Evolutionary conservation across 2,797 vertebrate species (phyloP), one percentile per base, ranked within the genome.

Genomic region (Gadopsis bispinosus): DNA sequence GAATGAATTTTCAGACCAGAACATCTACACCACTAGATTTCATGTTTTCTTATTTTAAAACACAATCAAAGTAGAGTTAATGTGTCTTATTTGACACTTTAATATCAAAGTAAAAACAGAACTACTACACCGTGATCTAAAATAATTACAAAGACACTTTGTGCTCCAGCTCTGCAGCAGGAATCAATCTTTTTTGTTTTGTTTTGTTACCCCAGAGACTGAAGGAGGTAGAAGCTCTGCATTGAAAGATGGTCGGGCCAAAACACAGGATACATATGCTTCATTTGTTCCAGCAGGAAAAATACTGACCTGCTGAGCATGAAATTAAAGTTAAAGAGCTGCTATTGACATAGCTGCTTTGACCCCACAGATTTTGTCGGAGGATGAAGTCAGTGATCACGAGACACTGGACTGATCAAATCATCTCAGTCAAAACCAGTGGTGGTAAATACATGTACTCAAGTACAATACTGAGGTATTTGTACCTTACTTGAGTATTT

Each of bases 321-420:
- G 1, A 75, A 72, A 79, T 86, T 54, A 77, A 71, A 84, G 77
- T 73, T 75, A 74, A 84, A 77, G 71, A 69, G 68, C 77, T 31
- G 51, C 64, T 91, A 53, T 91, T 91, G 83, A 90, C 79, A 87
- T 89, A 90, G 89, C 86, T 93, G 90, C 61, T 69, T 61, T 73
- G 73, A 83, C 73, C 72, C 59, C 26, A 54, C 45, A 33, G 73
- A 83, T 73, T 69, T 74, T 37, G 73, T 54, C 31, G 16, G 47
- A 54, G 47, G 51, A 60, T 16, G 29, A 61, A 71, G 71, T 70
- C 73, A 69, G 45, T 5, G 39, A 37, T 55, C 72, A 67, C 29
- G 45, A 47, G 31, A 70, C 55, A 51, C 17, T 9, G 43, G 12
- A 59, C 68, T 54, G 79, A 69, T 80, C 62, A 35, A n/a, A 59